These are phyloP conservation scores for Micropoecilia bifurca DNA, from an alignment of 2,797 vertebrate genomes.

Conservation along the genomic window DNA sequence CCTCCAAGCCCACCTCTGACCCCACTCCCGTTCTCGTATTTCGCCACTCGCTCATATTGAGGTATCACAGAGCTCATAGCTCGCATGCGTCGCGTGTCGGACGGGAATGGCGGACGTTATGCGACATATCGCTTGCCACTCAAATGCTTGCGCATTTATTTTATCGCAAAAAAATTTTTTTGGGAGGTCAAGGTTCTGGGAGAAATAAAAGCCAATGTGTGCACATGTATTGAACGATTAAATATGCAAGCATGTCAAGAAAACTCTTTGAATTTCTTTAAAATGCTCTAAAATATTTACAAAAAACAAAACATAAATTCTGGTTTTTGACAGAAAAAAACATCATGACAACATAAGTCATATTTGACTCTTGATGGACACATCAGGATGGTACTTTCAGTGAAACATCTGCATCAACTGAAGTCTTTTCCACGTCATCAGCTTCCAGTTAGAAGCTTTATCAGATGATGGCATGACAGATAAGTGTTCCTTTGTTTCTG, in stretches of 20 bases:
- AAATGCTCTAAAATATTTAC: neutral
- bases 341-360: slow-evolving; percentile 2
- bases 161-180: slow-evolving; percentile 2
- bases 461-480: slow-evolving; percentile 12
- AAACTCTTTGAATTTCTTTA: neutral
- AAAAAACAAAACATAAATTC: neutral
- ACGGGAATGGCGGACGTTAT: neutral
- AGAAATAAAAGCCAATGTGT: slow-evolving; percentile 6
- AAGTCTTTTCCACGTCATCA: slow-evolving; percentile 10
- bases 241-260: neutral
- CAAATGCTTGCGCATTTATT: neutral
- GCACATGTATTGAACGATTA: neutral
- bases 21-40: slow-evolving; percentile 53
- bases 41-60: slow-evolving; percentile 23
- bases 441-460: slow-evolving; percentile 9
- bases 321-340: neutral
- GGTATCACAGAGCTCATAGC: neutral
- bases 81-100: neutral
- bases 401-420: neutral
- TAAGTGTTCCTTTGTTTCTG: neutral
- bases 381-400: neutral
- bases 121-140: neutral
- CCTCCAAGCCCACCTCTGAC: slow-evolving; percentile 39
- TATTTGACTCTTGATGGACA: neutral
- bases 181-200: neutral